phyloP scores from a whole-genome alignment of 2,888 invertebrate species.

The Meloe dianella region DNA sequence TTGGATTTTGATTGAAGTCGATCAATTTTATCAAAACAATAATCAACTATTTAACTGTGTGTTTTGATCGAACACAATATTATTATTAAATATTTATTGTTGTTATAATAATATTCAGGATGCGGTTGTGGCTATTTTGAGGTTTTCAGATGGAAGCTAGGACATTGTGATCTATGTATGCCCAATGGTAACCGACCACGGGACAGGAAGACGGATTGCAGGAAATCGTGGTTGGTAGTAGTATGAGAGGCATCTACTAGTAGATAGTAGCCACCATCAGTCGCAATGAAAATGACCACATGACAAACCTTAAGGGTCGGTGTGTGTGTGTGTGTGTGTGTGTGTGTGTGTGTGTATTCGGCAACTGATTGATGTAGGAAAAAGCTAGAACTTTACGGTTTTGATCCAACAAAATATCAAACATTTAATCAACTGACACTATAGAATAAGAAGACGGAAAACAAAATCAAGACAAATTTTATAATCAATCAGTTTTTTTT shows the following conservation, averaged over 20 bases:
- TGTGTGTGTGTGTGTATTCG: background rate
- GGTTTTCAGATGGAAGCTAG: constrained; percentile 1
- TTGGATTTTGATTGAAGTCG: background rate
- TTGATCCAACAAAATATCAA: background rate
- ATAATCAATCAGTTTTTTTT: background rate
- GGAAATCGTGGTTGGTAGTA: constrained; percentile 48
- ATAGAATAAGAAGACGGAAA: no score
- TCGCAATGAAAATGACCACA: background rate
- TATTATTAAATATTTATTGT: background rate
- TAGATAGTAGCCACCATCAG: background rate
- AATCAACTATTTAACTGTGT: no score
- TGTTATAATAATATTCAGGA: background rate
- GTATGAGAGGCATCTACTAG: constrained; percentile 19
- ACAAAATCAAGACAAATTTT: background rate
- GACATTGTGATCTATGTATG: constrained; percentile 47
- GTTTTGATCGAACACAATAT: background rate
- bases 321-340: no score
- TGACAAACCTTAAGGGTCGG: background rate
- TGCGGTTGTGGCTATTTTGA: background rate
- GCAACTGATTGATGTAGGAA: background rate
- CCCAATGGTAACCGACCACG: constrained; percentile 42
- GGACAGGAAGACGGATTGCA: constrained; percentile 51
- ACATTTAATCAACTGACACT: background rate
- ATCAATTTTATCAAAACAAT: background rate
- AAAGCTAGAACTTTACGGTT: background rate